phyloP scores from a whole-genome alignment of 2,113 vertebrate genomes.

The Alethe diademata region DNA sequence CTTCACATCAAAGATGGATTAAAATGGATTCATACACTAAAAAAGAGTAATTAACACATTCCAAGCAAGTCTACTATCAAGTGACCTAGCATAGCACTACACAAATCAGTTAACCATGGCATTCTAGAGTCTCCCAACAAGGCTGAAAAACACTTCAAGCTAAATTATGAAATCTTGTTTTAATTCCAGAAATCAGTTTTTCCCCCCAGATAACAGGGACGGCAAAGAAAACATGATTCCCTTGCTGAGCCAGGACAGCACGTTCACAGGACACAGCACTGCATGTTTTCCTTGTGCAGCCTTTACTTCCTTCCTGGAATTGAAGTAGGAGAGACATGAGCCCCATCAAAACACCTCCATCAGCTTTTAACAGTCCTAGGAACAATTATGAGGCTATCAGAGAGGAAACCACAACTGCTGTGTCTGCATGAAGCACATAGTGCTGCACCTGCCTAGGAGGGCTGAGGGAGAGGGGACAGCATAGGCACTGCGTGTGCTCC shows the following conservation, averaged over 20 bases:
- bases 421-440: rapidly evolving
- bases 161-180: neutral
- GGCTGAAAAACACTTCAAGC: neutral
- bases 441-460: rapidly evolving
- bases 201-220: neutral
- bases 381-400: neutral
- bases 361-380: neutral
- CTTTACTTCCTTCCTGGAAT: neutral
- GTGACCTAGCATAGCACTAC: neutral
- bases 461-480: neutral
- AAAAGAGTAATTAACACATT: neutral
- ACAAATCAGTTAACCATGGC: neutral
- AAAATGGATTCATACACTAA: neutral
- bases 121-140: neutral
- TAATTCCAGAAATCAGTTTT: neutral
- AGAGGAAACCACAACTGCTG: neutral
- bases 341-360: neutral
- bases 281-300: rapidly evolving
- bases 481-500: neutral
- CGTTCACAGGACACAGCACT: rapidly evolving
- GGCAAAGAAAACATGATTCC: rapidly evolving
- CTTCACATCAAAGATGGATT: neutral
- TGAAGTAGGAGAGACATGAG: neutral
- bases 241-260: neutral
- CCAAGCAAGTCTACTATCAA: neutral